A percentile compares a stretch with the other conserved stretches of the same genome.
Conservation (phyloP, 2,888 invertebrate genomes). For the Diaprepes abbreviatus region DNA sequence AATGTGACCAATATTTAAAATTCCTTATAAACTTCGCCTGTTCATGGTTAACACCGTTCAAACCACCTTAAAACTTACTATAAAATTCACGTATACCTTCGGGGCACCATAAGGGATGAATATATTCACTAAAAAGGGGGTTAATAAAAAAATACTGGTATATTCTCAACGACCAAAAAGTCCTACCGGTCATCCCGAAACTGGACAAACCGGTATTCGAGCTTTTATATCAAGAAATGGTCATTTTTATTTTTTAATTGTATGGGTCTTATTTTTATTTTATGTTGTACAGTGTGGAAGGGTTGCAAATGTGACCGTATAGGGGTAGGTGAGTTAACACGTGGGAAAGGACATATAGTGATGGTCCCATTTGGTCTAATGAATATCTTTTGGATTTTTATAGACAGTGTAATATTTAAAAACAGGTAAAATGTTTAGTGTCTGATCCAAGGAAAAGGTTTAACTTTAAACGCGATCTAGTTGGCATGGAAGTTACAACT, state of each 20-base stretch:
- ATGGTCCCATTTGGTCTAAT: slow-evolving; percentile 65
- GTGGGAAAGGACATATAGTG: slow-evolving; percentile 60
- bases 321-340: slow-evolving; percentile 24
- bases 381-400: slow-evolving; percentile 58
- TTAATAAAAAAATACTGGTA: slow-evolving; percentile 30
- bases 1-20: too few relatives aligned
- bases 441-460: too few relatives aligned
- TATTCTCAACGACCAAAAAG: slow-evolving; percentile 24
- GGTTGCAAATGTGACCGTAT: slow-evolving; percentile 5
- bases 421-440: too few relatives aligned
- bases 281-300: neutral
- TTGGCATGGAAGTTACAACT: too few relatives aligned
- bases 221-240: slow-evolving; percentile 54
- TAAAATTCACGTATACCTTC: slow-evolving; percentile 23
- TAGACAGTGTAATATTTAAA: neutral
- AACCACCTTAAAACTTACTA: slow-evolving; percentile 34
- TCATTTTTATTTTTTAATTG: slow-evolving; percentile 63
- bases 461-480: too few relatives aligned
- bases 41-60: slow-evolving; percentile 28
- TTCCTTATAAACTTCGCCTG: too few relatives aligned
- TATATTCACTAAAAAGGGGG: slow-evolving; percentile 32
- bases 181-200: slow-evolving; percentile 56
- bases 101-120: slow-evolving; percentile 28
- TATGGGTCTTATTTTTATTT: slow-evolving; percentile 38
- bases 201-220: slow-evolving; percentile 67